Evolutionary conservation across 1,140 invertebrate species (phyloP).

Genomic region (Drosophila hydei): DNA sequence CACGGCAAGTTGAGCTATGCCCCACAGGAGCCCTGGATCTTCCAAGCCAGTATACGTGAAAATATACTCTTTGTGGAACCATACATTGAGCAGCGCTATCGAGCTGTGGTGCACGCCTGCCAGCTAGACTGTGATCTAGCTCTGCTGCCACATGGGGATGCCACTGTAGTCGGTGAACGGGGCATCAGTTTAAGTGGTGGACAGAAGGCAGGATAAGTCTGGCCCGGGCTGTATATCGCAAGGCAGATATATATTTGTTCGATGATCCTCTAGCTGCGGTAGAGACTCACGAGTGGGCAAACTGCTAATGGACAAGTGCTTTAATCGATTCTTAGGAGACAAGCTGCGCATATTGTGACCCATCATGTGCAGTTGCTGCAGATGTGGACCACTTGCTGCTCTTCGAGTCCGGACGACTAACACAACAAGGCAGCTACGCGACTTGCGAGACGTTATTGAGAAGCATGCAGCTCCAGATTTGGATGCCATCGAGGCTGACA

Average conservation of each 20-base stretch:
- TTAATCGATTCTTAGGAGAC: conserved; percentile 88
- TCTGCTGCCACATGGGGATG: conserved; percentile 87
- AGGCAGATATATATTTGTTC: conserved; percentile 89
- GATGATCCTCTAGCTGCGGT: conserved; percentile 93
- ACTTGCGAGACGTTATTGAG: conserved; percentile 66
- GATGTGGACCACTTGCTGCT: conserved; percentile 88
- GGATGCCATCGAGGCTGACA: conserved; percentile 66
- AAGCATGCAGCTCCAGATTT: conserved; percentile 58
- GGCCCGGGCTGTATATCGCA: conserved; percentile 84
- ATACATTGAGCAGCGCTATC: conserved; percentile 86
- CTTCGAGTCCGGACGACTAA: conserved; percentile 85
- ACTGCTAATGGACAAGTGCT: conserved; percentile 90
- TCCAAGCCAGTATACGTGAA: conserved; percentile 87
- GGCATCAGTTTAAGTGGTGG: conserved; percentile 91
- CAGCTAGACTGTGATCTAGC: conserved; percentile 87
- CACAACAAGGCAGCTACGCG: conserved; percentile 77
- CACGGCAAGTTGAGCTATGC: conserved; percentile 90
- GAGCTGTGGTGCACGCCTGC: conserved; percentile 86
- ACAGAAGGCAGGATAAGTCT: conserved; percentile 91
- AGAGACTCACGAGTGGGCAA: conserved; percentile 91
- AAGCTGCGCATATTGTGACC: conserved; percentile 91
- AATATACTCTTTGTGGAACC: conserved; percentile 93
- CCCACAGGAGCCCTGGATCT: conserved; percentile 90
- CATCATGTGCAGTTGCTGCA: conserved; percentile 95
- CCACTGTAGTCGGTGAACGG: conserved; percentile 92